Percentiles rank a stretch among this genome's conserved stretches.
Evolutionary conservation across 2,888 invertebrate genomes (phyloP).

Genomic region (Machimus atricapillus): DNA sequence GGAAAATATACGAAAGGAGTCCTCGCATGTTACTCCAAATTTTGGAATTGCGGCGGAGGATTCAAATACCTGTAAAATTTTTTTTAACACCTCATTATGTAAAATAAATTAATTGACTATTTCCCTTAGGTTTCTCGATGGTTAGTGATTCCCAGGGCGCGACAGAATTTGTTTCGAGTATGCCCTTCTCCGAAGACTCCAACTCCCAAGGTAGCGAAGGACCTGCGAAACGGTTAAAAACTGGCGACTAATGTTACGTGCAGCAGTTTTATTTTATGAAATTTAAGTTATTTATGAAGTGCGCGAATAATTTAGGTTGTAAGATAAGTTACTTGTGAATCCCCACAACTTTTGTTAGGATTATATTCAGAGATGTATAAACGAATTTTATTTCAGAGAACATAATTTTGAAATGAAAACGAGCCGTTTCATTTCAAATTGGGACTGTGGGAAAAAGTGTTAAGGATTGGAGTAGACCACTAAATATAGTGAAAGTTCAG

Average conservation of each 20-base stretch:
- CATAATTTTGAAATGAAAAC: not conserved
- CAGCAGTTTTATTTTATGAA: not conserved
- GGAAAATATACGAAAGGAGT: conserved; percentile 82
- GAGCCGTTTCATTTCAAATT: not conserved
- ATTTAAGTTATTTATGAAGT: conserved; percentile 38
- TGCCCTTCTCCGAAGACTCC: conserved; percentile 90
- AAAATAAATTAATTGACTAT: not conserved
- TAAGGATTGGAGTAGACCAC: not conserved
- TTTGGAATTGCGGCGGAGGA: conserved; percentile 84
- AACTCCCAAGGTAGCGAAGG: conserved; percentile 86
- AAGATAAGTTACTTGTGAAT: conserved; percentile 15
- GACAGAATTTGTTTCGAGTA: conserved; percentile 84
- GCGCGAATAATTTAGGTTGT: not conserved
- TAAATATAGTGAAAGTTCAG: not conserved
- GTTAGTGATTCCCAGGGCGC: conserved; percentile 91
- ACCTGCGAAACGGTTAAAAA: conserved; percentile 79
- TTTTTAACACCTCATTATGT: not conserved
- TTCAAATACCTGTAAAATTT: conserved; percentile 87
- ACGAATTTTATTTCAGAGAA: conserved; percentile 22
- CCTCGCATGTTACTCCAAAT: conserved; percentile 75
- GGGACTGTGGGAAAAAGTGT: not conserved
- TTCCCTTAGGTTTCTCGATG: conserved; percentile 80
- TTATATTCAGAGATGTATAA: conserved; percentile 23
- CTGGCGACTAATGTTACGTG: conserved; percentile 59
- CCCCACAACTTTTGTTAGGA: conserved; percentile 14